A percentile compares a stretch with the other conserved stretches of the same genome.
Evolutionary conservation across 92 coral and sea anemone species (phyloP).

Genomic region (Parazoanthus swiftii): DNA sequence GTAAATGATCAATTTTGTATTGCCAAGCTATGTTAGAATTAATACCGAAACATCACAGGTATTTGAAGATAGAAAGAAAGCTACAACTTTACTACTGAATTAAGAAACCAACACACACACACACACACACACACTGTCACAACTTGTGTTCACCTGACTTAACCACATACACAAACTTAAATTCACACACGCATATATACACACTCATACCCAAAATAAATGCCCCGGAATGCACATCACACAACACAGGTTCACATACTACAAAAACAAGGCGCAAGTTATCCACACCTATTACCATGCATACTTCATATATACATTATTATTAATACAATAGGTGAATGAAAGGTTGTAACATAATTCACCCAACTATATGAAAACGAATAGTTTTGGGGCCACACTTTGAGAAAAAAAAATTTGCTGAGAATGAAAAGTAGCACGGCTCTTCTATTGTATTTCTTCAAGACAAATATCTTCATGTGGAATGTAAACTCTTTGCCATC

Average conservation of each 20-base stretch:
- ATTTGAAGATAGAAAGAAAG: too few relatives aligned
- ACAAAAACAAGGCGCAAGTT: background rate
- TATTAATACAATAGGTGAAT: background rate
- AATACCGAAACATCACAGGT: background rate
- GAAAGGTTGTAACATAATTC: too few relatives aligned
- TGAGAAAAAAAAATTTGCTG: too few relatives aligned
- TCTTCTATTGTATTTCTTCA: too few relatives aligned
- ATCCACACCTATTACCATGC: background rate
- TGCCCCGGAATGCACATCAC: background rate
- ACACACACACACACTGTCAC: background rate
- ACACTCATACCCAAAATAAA: background rate
- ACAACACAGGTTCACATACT: background rate
- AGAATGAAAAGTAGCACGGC: too few relatives aligned
- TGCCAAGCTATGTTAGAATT: background rate
- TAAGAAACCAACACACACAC: background rate
- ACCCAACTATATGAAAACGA: too few relatives aligned
- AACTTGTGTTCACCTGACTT: too few relatives aligned
- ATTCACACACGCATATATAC: background rate
- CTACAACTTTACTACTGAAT: background rate
- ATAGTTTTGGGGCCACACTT: too few relatives aligned
- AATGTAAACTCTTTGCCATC: too few relatives aligned
- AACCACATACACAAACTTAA: background rate
- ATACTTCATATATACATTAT: too few relatives aligned
- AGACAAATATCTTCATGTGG: too few relatives aligned
- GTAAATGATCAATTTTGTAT: too few relatives aligned